Conservation (phyloP, 2,888 invertebrate species). For the Furcula furcula region DNA sequence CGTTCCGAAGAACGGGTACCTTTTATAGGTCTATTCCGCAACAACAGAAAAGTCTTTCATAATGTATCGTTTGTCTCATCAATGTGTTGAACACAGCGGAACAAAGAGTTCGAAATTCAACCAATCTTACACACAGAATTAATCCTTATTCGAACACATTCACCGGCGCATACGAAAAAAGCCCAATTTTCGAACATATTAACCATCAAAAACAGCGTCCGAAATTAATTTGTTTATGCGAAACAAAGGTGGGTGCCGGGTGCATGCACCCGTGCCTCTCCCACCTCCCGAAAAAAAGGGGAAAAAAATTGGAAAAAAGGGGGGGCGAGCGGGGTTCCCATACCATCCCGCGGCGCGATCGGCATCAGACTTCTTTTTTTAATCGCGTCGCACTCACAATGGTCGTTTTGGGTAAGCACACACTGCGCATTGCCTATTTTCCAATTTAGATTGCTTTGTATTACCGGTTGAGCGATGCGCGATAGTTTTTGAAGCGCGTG, state of each 20-base stretch:
- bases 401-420: slow-evolving; percentile 81
- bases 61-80: no score
- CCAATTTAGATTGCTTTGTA: slow-evolving; percentile 82
- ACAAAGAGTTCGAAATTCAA: background rate
- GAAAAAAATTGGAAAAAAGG: slow-evolving; percentile 67
- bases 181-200: slow-evolving; percentile 71
- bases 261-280: slow-evolving; percentile 77
- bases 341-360: slow-evolving; percentile 75
- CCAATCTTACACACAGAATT: background rate
- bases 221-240: slow-evolving; percentile 82
- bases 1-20: no score
- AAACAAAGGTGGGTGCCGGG: slow-evolving; percentile 80
- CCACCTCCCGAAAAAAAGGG: slow-evolving; percentile 75
- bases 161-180: slow-evolving; percentile 24
- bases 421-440: slow-evolving; percentile 81
- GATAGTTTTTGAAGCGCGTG: slow-evolving; percentile 78
- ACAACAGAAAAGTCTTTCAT: no score
- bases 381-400: slow-evolving; percentile 79
- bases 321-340: slow-evolving; percentile 51
- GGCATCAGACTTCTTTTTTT: slow-evolving; percentile 81
- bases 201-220: slow-evolving; percentile 79
- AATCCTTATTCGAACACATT: background rate
- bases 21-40: no score
- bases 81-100: background rate
- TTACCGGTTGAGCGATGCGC: slow-evolving; percentile 80